Evolutionary conservation across 2,888 invertebrate species (phyloP).

Genomic region (Calameuta filiformis): DNA sequence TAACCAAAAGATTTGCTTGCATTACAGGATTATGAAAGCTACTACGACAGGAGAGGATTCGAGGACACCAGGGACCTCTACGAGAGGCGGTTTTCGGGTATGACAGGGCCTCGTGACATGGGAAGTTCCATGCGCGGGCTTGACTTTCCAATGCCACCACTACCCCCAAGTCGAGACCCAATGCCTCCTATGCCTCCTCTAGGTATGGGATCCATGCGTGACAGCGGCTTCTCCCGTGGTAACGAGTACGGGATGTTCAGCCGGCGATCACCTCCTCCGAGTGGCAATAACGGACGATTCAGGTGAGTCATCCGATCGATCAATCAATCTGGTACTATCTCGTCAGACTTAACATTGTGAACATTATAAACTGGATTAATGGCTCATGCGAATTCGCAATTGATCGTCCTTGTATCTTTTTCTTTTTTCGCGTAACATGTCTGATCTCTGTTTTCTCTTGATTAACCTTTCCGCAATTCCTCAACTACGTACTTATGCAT

Average conservation of each 20-base stretch:
- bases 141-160: conserved; percentile 79
- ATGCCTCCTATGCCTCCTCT: conserved; percentile 82
- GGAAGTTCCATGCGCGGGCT: conserved; percentile 67
- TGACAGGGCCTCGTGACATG: conserved; percentile 70
- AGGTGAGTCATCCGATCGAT: conserved; percentile 52
- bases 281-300: conserved; percentile 63
- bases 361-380: conserved; percentile 59
- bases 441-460: not conserved
- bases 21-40: conserved; percentile 80
- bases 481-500: not conserved
- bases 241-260: conserved; percentile 85
- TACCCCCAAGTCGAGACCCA: conserved; percentile 78
- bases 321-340: conserved; percentile 23
- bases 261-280: conserved; percentile 79
- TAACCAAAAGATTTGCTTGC: conserved; percentile 33
- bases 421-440: not conserved
- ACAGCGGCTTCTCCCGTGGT: conserved; percentile 71
- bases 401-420: not conserved
- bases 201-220: conserved; percentile 76
- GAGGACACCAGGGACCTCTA: conserved; percentile 84
- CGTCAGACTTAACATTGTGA: conserved; percentile 62
- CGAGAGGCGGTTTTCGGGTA: conserved; percentile 80
- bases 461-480: not conserved
- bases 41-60: conserved; percentile 82
- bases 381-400: conserved; percentile 56